Percentiles rank a stretch among this genome's conserved stretches.
Evolutionary conservation across 1,140 invertebrate genomes (phyloP).

Genomic region (Caenorhabditis inopinata): DNA sequence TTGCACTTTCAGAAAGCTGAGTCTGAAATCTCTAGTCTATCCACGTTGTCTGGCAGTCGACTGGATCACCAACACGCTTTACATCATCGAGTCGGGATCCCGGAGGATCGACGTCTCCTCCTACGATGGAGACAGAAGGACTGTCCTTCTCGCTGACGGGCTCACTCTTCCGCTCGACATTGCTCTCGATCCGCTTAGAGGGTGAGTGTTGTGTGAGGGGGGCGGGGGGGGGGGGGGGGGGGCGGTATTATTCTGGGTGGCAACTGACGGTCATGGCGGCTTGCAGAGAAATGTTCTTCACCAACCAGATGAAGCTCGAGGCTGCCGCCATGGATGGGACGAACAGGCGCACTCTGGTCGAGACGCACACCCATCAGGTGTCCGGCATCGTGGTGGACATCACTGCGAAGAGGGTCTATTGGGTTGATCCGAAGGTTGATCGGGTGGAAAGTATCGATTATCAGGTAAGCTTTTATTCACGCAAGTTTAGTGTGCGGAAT

Average conservation of each 20-base stretch:
- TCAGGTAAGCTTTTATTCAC: slow-evolving; percentile 17
- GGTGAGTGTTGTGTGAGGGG: slow-evolving; percentile 70
- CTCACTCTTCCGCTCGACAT: slow-evolving; percentile 86
- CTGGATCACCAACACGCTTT: slow-evolving; percentile 92
- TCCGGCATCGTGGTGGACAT: slow-evolving; percentile 60
- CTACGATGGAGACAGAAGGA: slow-evolving; percentile 78
- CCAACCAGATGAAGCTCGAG: slow-evolving; percentile 64
- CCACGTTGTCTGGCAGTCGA: slow-evolving; percentile 84
- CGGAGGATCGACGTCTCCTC: slow-evolving; percentile 90
- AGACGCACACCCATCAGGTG: slow-evolving; percentile 66
- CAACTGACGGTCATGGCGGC: neutral
- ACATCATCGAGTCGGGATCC: slow-evolving; percentile 86
- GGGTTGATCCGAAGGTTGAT: slow-evolving; percentile 71
- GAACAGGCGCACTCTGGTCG: slow-evolving; percentile 53
- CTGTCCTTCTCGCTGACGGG: slow-evolving; percentile 86
- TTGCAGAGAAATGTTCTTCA: slow-evolving; percentile 67
- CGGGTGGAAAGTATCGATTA: slow-evolving; percentile 39
- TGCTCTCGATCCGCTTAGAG: slow-evolving; percentile 83
- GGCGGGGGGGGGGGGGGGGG: too few species aligned
- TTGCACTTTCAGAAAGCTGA: slow-evolving; percentile 74
- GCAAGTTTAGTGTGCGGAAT: too few species aligned
- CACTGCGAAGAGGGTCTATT: slow-evolving; percentile 70
- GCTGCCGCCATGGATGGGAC: slow-evolving; percentile 62
- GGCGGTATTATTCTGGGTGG: too few species aligned
- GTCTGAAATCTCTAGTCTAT: slow-evolving; percentile 82